Evolutionary conservation across 1,140 invertebrate species (phyloP).

Genomic region (Drosophila setifemur): DNA sequence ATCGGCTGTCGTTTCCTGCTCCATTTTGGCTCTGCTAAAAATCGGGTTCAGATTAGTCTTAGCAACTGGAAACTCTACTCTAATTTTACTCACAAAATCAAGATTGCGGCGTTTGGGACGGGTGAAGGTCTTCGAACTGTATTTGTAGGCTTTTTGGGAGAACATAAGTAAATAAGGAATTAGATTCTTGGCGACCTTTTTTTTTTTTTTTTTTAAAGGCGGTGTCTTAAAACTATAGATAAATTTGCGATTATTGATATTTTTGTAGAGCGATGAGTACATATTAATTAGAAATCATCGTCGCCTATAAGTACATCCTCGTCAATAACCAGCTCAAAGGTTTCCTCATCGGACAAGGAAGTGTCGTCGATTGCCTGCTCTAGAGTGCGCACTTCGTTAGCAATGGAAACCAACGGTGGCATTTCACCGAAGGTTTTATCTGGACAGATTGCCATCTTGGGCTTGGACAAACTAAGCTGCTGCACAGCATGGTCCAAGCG

Average conservation of each 20-base stretch:
- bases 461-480: not conserved
- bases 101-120: slow-evolving; percentile 73
- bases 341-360: slow-evolving; percentile 20
- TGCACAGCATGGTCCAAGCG: slow-evolving; percentile 1
- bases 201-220: not conserved
- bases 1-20: slow-evolving; percentile 17
- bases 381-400: too few species aligned
- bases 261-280: not conserved
- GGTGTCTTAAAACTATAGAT: not conserved
- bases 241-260: not conserved
- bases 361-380: slow-evolving; percentile 25
- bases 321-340: slow-evolving; percentile 24
- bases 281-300: not conserved
- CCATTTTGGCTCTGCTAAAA: slow-evolving; percentile 42
- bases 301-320: slow-evolving; percentile 33
- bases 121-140: slow-evolving; percentile 78
- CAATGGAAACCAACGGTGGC: not conserved
- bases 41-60: not conserved
- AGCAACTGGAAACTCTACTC: too few species aligned
- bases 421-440: not conserved
- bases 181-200: not conserved
- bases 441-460: slow-evolving; percentile 6
- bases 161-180: slow-evolving; percentile 14
- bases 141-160: slow-evolving; percentile 61
- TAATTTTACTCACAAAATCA: slow-evolving; percentile 67